Percentiles rank a stretch among this genome's conserved stretches.
Evolutionary conservation across 2,113 vertebrate species (phyloP).

Genomic region (Laterallus jamaicensis): DNA sequence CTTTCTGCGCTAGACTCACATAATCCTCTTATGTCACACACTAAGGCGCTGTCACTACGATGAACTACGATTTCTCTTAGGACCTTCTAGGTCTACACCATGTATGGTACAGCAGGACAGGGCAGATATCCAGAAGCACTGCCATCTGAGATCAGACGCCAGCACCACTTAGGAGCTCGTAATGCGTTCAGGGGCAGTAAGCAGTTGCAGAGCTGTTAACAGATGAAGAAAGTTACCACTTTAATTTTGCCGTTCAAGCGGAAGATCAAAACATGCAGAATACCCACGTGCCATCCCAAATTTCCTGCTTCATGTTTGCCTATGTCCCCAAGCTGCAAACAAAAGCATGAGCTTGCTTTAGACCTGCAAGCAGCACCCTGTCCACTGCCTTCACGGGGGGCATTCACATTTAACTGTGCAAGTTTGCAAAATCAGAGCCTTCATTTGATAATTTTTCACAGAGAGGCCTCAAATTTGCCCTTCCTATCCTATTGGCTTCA

Average conservation of each 20-base stretch:
- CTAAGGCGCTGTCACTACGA: background rate
- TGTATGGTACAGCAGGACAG: background rate
- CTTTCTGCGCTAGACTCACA: background rate
- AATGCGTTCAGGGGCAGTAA: background rate
- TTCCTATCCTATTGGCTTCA: background rate
- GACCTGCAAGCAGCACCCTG: background rate
- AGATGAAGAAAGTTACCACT: background rate
- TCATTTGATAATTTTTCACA: conserved; percentile 6
- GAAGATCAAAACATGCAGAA: background rate
- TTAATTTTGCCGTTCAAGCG: background rate
- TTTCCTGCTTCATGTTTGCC: background rate
- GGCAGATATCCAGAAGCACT: background rate
- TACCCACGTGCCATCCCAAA: background rate
- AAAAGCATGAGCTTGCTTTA: background rate
- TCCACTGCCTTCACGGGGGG: background rate
- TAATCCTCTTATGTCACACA: conserved; percentile 7
- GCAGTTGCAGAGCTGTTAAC: background rate
- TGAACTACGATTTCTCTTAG: background rate
- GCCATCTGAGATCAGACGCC: background rate
- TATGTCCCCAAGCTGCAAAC: background rate
- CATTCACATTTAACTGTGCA: background rate
- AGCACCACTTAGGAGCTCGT: background rate
- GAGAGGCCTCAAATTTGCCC: background rate
- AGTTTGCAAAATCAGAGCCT: background rate
- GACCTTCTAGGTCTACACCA: background rate